phyloP scores from a whole-genome alignment of 1,140 invertebrate genomes.

The Leptinotarsa defecta region DNA sequence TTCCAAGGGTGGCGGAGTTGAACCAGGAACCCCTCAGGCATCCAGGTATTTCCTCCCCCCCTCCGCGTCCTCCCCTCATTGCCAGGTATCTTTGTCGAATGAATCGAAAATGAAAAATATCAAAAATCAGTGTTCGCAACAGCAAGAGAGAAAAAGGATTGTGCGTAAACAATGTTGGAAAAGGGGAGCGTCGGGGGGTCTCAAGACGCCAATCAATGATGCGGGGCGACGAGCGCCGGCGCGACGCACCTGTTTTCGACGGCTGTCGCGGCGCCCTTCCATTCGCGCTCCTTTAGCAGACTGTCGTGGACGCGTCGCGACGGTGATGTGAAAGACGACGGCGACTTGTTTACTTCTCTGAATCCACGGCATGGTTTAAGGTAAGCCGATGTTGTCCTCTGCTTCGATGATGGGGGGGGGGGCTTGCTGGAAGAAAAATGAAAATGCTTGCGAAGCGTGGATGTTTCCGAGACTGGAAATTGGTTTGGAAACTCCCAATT shows the following conservation, averaged over 20 bases:
- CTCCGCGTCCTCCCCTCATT: no score
- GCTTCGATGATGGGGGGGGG: no score
- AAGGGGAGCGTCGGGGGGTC: conserved; percentile 33
- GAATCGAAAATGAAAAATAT: conserved; percentile 12
- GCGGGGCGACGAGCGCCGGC: conserved; percentile 39
- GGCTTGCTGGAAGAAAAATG: no score
- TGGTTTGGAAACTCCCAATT: no score
- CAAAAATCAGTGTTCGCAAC: not conserved
- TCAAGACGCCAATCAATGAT: conserved; percentile 47
- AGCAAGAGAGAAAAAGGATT: conserved; percentile 29
- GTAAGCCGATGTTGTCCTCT: conserved; percentile 1
- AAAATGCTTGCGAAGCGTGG: no score
- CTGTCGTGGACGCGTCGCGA: not conserved
- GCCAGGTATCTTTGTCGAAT: no score
- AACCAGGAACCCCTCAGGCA: no score
- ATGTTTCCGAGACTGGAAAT: no score
- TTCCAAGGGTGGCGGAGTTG: no score
- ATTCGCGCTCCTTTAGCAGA: not conserved
- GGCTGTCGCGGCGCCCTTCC: not conserved
- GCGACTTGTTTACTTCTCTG: not conserved
- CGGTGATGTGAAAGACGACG: not conserved
- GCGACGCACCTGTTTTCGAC: conserved; percentile 44
- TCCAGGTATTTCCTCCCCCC: no score
- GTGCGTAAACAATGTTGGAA: conserved; percentile 42
- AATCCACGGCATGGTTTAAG: conserved; percentile 11